These are phyloP conservation scores for Rhinichthys osculus DNA, from an alignment of 2,797 vertebrate species.

Conservation along the genomic window DNA sequence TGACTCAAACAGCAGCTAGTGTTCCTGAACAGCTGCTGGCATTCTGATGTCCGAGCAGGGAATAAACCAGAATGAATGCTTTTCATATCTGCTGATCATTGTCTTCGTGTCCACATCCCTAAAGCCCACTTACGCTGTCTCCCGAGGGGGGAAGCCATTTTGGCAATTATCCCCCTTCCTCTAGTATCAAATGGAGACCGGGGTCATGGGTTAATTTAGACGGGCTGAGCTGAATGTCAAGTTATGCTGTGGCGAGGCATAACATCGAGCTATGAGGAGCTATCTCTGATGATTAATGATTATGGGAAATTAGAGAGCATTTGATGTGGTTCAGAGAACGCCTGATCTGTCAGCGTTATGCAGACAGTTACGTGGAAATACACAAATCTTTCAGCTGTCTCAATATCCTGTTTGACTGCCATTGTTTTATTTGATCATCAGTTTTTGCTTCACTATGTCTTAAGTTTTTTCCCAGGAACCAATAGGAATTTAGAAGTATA, in stretches of 20 bases:
- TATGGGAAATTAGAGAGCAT: conserved; percentile 46
- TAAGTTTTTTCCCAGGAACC: background rate
- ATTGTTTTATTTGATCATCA: conserved; percentile 28
- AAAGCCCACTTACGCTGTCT: conserved; percentile 37
- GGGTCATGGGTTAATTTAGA: conserved; percentile 48
- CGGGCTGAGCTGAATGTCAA: conserved; percentile 46
- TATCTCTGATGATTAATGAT: conserved; percentile 44
- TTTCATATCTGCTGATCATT: conserved; percentile 54
- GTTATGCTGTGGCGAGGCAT: conserved; percentile 20
- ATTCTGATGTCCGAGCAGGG: conserved; percentile 25
- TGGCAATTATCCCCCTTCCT: conserved; percentile 44
- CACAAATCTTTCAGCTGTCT: conserved; percentile 33
- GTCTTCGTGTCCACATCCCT: conserved; percentile 44
- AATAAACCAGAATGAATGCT: conserved; percentile 36
- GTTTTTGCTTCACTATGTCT: background rate
- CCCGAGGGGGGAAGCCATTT: conserved; percentile 33
- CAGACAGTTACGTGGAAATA: conserved; percentile 15
- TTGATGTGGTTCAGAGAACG: conserved; percentile 43
- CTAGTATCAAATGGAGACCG: conserved; percentile 47
- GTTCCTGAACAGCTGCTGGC: conserved; percentile 30
- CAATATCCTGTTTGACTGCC: conserved; percentile 21
- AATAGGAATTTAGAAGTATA: background rate
- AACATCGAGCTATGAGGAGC: conserved; percentile 23
- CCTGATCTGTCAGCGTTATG: conserved; percentile 23
- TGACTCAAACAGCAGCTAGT: conserved; percentile 44